Evolutionary conservation across 2,113 vertebrate species (phyloP), one percentile per base, ranked within the genome.

Genomic region (Salminus brasiliensis): DNA sequence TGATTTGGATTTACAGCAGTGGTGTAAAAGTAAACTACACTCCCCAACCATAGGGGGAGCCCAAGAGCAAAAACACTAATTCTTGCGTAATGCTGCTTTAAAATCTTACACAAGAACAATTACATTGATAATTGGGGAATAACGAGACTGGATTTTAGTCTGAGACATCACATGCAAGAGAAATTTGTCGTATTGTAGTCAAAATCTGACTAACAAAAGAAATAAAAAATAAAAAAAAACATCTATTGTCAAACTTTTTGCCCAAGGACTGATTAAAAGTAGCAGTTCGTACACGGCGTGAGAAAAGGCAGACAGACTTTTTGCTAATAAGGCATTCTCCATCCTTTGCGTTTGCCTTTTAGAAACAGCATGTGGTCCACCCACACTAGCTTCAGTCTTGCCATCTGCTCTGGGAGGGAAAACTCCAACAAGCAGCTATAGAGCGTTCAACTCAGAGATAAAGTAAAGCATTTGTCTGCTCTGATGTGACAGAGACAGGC

Each of bases 291-390:
- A 15, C 32, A 49, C 2, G 3, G n/a, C 4, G 1, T 53, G 12
- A 11, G 23, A 29, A 6, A 63, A 3, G 12, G 25, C 27, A 30
- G 59, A 5, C 57, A 34, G 29, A 36, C 39, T 66, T n/a, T 39
- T 23, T 27, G 47, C 47, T 36, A 55, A 72, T 36, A 29, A 53
- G 32, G 49, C 7, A 16, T 34, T 70, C 16, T n/a, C 63, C 5
- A n/a, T 52, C 5, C 47, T 16, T 63, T 63, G 30, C 13, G 32
- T 34, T 66, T n/a, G 27, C 43, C 29, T 55, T 53, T 72, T 29
- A 72, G 69, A 52, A 72, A 55, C 29, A 52, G 47, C 29, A 53
- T 72, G 69, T 36, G 47, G 47, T 72, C 69, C 69, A 53, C 69
- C 69, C 69, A 72, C 69, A 16, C 69, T 32, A 32, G 27, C 43